Base-by-base conservation (phyloP, 53 echinoderm and acorn worm species). In the Astropecten irregularis region DNA sequence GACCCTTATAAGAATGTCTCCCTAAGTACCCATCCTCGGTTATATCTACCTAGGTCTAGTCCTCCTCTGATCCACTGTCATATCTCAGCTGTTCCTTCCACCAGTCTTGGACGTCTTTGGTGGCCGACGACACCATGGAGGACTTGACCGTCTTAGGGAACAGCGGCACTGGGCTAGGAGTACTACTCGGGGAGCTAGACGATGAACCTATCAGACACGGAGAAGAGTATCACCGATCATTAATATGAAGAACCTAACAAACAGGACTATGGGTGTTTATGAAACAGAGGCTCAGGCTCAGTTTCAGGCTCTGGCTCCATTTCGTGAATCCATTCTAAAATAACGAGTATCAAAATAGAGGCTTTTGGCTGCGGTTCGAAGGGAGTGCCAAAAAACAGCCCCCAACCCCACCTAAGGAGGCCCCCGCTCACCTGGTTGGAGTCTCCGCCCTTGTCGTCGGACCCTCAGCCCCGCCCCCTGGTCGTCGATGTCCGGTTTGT, bases 31-130 rank as follows among this genome's bases (percentile, higher is more conserved):
- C n/a, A n/a, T n/a, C n/a, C n/a, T n/a, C n/a, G n/a, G n/a, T n/a
- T n/a, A n/a, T n/a, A n/a, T n/a, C n/a, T 42, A 42, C 42, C 42
- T 42, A 42, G 6, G 42, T 42, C 11, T 42, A 93, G 44, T 94
- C 95, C 32, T 95, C 92, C 33, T 97, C 97, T 8, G 94, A 94
- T 4, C 93, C 96, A 47, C 97, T 97, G 86, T 97, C 97, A 67
- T 97, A 97, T 54, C 91, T 73, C 2, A 97, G 83, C 66, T 97
- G 97, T 83, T 97, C 97, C 69, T 94, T 94, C 97, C 97, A 97
- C 97, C 97, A 97, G 42, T 93, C 97, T 49, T 94, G 91, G 9
- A 97, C 97, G 48, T 97, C 97, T 35, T 89, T 89, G 15, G 97
- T 94, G 1, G 91, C 97, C 23, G 92, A 79, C 4, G 94, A 81